Conservation (phyloP, 2,888 invertebrate species). For the Coelinius sp. region DNA sequence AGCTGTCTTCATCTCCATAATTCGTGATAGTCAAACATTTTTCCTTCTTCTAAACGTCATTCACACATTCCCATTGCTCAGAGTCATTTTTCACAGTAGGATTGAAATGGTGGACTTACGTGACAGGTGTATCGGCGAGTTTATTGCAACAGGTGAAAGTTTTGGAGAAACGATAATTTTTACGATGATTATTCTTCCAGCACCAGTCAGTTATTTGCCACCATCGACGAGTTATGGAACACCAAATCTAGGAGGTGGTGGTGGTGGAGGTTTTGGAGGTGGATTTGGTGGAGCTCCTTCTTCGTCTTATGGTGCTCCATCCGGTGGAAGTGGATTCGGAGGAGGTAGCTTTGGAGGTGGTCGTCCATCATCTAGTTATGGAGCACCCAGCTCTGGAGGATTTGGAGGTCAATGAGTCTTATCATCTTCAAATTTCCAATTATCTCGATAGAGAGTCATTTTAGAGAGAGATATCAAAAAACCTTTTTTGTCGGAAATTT, state of each 20-base stretch:
- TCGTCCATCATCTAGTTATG: slow-evolving; percentile 54
- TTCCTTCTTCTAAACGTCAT: not conserved
- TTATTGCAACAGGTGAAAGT: slow-evolving; percentile 8
- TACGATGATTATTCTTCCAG: slow-evolving; percentile 58
- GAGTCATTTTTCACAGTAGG: not conserved
- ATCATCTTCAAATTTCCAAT: too few species aligned
- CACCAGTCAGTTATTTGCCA: slow-evolving; percentile 75
- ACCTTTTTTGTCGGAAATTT: too few species aligned
- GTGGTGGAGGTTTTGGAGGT: slow-evolving; percentile 55
- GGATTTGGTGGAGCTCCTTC: slow-evolving; percentile 71
- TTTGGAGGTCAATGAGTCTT: slow-evolving; percentile 25
- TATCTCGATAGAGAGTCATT: too few species aligned
- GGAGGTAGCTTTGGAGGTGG: slow-evolving; percentile 43
- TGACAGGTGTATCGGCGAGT: slow-evolving; percentile 12
- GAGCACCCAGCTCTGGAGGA: slow-evolving; percentile 67
- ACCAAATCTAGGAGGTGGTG: slow-evolving; percentile 64
- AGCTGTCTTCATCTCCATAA: not conserved
- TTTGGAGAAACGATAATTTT: slow-evolving; percentile 4
- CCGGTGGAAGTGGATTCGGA: slow-evolving; percentile 66
- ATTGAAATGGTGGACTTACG: slow-evolving; percentile 2
- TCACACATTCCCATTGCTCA: not conserved
- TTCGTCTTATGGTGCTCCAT: slow-evolving; percentile 63
- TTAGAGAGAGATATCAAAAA: too few species aligned
- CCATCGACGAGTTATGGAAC: slow-evolving; percentile 73
- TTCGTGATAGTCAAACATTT: not conserved